phyloP scores from a whole-genome alignment of 2,113 vertebrate genomes.

The Zosterops hypoxanthus region DNA sequence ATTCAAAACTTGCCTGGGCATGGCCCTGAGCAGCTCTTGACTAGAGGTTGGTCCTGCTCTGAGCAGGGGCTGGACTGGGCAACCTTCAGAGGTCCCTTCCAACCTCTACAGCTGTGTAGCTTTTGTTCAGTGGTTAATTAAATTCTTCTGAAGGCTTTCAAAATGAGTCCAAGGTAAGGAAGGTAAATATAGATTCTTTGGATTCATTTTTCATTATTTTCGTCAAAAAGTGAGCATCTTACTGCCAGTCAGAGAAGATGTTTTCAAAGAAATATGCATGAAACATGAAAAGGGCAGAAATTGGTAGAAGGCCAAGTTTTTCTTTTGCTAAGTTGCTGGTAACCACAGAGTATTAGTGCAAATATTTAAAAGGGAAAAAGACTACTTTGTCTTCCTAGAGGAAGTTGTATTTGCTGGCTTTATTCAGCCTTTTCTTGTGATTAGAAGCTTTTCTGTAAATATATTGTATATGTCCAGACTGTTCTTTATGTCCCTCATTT shows the following conservation, averaged over 20 bases:
- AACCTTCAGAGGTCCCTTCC: neutral
- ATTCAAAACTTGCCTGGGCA: slow-evolving; percentile 21
- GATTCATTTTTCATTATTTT: neutral
- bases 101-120: neutral
- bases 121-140: slow-evolving; percentile 7
- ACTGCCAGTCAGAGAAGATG: neutral
- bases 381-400: neutral
- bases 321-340: neutral
- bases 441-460: neutral
- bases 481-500: neutral
- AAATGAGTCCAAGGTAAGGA: neutral
- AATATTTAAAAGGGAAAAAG: neutral
- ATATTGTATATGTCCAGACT: neutral
- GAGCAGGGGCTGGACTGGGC: neutral
- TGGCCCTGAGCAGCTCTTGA: neutral
- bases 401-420: neutral
- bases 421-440: neutral
- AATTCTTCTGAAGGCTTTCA: neutral
- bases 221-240: neutral
- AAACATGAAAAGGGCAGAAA: neutral
- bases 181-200: neutral
- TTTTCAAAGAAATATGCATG: neutral
- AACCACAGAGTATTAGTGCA: neutral
- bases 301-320: neutral
- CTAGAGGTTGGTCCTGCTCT: neutral